Base-by-base conservation (phyloP, 2,797 vertebrate species). In the Gymnocypris eckloni region DNA sequence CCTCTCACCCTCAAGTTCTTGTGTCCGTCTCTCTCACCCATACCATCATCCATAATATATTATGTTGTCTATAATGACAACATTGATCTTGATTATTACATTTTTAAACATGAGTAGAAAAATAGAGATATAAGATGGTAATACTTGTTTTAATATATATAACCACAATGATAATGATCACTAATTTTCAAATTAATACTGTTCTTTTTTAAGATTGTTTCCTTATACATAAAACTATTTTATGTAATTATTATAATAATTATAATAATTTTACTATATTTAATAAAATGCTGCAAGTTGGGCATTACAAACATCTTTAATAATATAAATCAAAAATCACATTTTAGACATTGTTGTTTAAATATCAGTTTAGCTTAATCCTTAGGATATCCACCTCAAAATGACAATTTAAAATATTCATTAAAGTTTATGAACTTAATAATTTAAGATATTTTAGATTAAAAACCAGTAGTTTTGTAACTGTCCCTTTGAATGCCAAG, bases 1-100 rank as follows among this genome's bases (percentile, higher is more conserved):
- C 67, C 54, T 20, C 79, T 79, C 76, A 84, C 66, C 41, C 67
- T 69, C 85, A 70, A 43, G 50, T 78, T 25, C 66, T 59, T 25
- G 52, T 61, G 54, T 39, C 69, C 69, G 77, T 76, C 81, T 79
- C 22, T 33, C 45, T 79, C 79, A 64, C 39, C 37, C 84, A 69
- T 69, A 48, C 22, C 50, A 72, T 78, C 50, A 73, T 67, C 39
- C 48, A 20, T 64, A n/a, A 39, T 39, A 61, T 25, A 39, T 25
- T 43, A 7, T 1, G 2, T 67, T 67, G 8, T 61, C 37, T 43
- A 10, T 41, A 56, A 56, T 56, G 75, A 56, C 33, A 33, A 33
- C 6, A 59, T 0, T 66, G n/a, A 79, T 28, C 28, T 59, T 59
- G 56, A 18, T 37, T 8, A 37, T 9, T 41, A 0, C 0, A 2